phyloP scores from a whole-genome alignment of 2,797 vertebrate species.

The Artibeus lituratus region DNA sequence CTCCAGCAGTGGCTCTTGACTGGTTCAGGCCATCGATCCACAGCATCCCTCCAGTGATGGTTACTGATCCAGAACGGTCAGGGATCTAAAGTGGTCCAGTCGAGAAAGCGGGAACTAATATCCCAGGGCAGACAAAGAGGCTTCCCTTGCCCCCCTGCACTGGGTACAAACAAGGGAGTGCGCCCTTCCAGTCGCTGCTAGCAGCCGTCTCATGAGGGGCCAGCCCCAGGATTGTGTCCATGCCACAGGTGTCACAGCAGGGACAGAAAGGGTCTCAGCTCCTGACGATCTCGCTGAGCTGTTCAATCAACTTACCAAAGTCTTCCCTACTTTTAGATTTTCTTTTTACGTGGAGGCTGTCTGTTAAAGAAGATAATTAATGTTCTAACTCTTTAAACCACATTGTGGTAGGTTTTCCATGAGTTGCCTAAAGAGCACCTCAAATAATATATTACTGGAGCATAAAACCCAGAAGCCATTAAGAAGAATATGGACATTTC shows the following conservation, averaged over 20 bases:
- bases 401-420: not conserved
- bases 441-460: not conserved
- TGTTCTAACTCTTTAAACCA: not conserved
- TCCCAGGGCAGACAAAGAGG: not conserved
- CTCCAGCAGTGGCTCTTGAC: not conserved
- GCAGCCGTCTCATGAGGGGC: not conserved
- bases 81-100: not conserved
- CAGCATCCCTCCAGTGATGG: not conserved
- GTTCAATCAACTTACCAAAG: not conserved
- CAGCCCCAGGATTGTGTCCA: not conserved
- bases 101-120: not conserved
- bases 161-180: not conserved
- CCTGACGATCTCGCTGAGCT: not conserved
- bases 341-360: not conserved
- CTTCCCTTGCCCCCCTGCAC: not conserved
- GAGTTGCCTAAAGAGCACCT: not conserved
- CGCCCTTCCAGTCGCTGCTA: not conserved
- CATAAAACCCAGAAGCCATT: not conserved
- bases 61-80: not conserved
- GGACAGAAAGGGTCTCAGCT: not conserved
- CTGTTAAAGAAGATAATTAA: not conserved
- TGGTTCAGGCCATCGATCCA: not conserved
- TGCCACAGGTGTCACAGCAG: not conserved
- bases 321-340: not conserved
- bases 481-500: not conserved